Percentiles rank a stretch among this genome's conserved stretches.
phyloP scores from a whole-genome alignment of 2,888 invertebrate genomes.

The Oxycera nigricornis region DNA sequence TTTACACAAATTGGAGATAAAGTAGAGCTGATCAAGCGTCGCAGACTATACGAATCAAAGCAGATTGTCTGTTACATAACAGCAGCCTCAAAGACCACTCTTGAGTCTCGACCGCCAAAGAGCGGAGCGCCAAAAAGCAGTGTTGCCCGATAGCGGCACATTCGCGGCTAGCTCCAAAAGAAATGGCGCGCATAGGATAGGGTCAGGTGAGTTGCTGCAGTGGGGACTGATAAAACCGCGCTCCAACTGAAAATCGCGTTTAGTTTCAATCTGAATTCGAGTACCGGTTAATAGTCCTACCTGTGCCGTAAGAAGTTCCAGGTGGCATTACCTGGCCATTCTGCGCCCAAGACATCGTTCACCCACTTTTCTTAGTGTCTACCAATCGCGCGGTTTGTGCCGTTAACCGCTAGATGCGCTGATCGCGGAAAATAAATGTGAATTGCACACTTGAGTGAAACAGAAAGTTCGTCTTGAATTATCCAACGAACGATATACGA shows the following conservation, averaged over 20 bases:
- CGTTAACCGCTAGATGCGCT: constrained; percentile 10
- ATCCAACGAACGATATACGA: neutral
- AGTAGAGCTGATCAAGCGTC: neutral
- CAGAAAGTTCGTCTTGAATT: constrained; percentile 3
- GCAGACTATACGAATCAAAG: neutral
- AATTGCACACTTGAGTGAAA: constrained; percentile 20
- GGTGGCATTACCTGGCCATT: neutral
- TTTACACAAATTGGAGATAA: too few relatives aligned
- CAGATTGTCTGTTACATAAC: constrained; percentile 15
- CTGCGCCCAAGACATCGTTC: neutral
- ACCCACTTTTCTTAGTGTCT: neutral
- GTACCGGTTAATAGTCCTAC: constrained; percentile 17
- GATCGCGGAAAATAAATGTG: constrained; percentile 14
- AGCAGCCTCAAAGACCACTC: constrained; percentile 26
- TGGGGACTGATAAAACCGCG: constrained; percentile 34
- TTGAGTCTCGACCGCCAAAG: neutral
- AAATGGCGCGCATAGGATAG: neutral
- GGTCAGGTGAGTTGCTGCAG: neutral
- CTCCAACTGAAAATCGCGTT: constrained; percentile 13
- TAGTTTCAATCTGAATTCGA: constrained; percentile 23
- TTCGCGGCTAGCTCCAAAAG: neutral
- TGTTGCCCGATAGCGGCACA: neutral
- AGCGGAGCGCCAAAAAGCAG: neutral
- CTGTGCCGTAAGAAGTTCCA: neutral
- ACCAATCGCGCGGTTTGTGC: neutral